Conservation (phyloP, 2,113 vertebrate species). For the Onychorhynchus coronatus region DNA sequence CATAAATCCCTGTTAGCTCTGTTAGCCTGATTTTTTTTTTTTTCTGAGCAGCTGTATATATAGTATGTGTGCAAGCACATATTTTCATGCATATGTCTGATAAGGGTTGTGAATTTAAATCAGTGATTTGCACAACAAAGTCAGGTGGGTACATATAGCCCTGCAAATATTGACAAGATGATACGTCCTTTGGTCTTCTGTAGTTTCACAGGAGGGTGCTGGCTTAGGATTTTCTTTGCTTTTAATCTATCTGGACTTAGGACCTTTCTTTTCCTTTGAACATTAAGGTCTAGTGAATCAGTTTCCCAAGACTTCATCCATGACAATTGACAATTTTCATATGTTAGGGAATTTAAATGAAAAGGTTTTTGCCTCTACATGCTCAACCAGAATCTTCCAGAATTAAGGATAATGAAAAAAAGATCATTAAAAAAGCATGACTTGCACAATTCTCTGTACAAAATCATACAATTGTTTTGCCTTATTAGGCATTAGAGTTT, state of each 20-base stretch:
- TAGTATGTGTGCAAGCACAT: neutral
- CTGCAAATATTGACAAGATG: slow-evolving; percentile 25
- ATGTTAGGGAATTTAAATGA: neutral
- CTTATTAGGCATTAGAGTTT: neutral
- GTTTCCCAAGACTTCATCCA: neutral
- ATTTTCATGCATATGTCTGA: neutral
- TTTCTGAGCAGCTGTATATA: neutral
- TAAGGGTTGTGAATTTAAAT: neutral
- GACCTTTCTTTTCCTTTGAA: neutral
- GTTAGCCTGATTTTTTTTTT: neutral
- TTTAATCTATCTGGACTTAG: neutral
- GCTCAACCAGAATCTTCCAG: neutral
- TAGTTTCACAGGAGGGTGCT: neutral
- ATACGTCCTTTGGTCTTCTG: neutral
- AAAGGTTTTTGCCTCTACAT: neutral
- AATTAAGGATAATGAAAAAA: neutral
- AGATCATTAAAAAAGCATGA: neutral
- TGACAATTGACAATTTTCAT: neutral
- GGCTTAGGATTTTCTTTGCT: neutral
- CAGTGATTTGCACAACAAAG: neutral
- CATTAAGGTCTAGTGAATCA: neutral
- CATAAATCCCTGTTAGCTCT: neutral
- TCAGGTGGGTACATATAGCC: neutral
- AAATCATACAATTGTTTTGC: neutral
- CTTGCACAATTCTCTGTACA: neutral